phyloP scores from a whole-genome alignment of 1,140 invertebrate species.

The Aphidius gifuensis region DNA sequence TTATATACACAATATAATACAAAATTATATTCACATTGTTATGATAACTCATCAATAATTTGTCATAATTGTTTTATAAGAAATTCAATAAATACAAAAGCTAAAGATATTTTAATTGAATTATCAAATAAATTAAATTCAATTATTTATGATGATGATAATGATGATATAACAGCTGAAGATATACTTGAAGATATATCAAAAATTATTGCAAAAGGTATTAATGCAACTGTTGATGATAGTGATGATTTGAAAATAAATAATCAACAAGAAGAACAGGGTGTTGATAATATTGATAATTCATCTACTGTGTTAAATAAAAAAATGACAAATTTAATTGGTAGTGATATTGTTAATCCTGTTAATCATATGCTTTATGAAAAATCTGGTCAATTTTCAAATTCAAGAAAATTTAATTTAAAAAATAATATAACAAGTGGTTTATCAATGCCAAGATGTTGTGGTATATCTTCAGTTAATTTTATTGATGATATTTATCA shows the following conservation, averaged over 20 bases:
- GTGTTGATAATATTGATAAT: constrained; percentile 15
- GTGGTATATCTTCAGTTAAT: constrained; percentile 15
- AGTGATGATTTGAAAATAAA: constrained; percentile 38
- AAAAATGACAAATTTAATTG: constrained; percentile 25
- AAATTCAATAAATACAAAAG: neutral
- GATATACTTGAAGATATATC: constrained; percentile 51
- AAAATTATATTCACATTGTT: neutral
- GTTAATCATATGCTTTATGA: constrained; percentile 37
- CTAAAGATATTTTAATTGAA: constrained; percentile 47
- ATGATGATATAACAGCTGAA: constrained; percentile 41
- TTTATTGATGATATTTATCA: neutral
- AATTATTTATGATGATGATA: constrained; percentile 47
- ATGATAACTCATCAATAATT: neutral
- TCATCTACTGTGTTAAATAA: no score
- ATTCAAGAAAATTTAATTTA: constrained; percentile 19
- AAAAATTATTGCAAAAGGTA: constrained; percentile 44
- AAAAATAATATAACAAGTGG: constrained; percentile 23
- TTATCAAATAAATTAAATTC: constrained; percentile 51
- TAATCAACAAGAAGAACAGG: constrained; percentile 46
- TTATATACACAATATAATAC: constrained; percentile 19
- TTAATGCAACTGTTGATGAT: constrained; percentile 29
- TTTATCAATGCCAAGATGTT: constrained; percentile 24
- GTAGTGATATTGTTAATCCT: constrained; percentile 46
- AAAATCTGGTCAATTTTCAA: constrained; percentile 25
- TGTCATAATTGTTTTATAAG: neutral